Evolutionary conservation across 2,888 invertebrate genomes (phyloP).

Genomic region (Chrysolina americana): DNA sequence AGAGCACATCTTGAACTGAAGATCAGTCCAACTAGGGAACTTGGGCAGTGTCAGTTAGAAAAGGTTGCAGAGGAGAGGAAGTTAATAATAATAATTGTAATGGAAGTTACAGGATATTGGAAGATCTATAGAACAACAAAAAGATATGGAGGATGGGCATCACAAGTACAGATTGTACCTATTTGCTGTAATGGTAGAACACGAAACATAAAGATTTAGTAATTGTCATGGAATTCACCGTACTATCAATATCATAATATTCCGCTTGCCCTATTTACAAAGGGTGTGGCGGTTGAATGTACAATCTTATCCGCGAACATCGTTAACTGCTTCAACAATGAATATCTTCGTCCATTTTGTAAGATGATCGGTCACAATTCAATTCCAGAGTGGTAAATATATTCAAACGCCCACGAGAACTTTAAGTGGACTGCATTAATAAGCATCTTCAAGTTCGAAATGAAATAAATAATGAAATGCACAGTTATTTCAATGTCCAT

Average conservation of each 20-base stretch:
- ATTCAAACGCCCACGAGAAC: constrained; percentile 9
- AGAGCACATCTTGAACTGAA: too few relatives aligned
- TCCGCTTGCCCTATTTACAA: neutral
- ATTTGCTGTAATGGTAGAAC: too few relatives aligned
- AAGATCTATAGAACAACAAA: too few relatives aligned
- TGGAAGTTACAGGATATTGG: too few relatives aligned
- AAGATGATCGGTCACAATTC: constrained; percentile 5
- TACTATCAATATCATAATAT: neutral
- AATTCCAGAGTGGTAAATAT: neutral
- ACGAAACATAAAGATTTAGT: too few relatives aligned
- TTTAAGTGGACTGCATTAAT: constrained; percentile 15
- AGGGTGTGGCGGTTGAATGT: constrained; percentile 1
- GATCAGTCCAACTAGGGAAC: too few relatives aligned
- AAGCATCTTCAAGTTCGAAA: constrained; percentile 12
- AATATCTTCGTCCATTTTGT: neutral
- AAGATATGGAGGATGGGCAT: too few relatives aligned
- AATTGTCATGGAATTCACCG: neutral
- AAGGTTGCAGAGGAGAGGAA: too few relatives aligned
- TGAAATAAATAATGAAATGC: constrained; percentile 4
- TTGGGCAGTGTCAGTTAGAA: too few relatives aligned
- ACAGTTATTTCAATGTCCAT: constrained; percentile 13
- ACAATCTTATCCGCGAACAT: neutral
- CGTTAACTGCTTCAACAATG: constrained; percentile 14
- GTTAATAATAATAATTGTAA: too few relatives aligned
- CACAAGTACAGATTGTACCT: too few relatives aligned